phyloP scores from a whole-genome alignment of 2,113 vertebrate species.

The Nothoprocta pentlandii region DNA sequence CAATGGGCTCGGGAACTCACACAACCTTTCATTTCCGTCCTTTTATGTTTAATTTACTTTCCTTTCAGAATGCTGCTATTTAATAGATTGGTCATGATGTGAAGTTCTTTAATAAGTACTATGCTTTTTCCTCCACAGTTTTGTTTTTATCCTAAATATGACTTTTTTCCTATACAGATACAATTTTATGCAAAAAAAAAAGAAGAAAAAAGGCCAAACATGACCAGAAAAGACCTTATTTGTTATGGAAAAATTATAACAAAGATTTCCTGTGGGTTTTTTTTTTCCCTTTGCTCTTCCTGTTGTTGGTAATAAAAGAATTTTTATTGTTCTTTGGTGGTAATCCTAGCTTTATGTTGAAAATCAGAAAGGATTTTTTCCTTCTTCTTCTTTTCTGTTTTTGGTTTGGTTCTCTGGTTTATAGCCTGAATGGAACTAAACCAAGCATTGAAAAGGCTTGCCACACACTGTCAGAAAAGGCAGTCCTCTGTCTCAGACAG shows the following conservation, averaged over 20 bases:
- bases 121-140: constrained; percentile 57
- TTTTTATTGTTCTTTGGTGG: constrained; percentile 71
- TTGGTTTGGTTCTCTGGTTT: constrained; percentile 49
- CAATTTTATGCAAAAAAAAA: constrained; percentile 31
- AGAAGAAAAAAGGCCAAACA: constrained; percentile 48
- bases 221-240: constrained; percentile 70
- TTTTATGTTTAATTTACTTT: constrained; percentile 72
- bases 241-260: constrained; percentile 68
- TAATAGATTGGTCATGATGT: constrained; percentile 62
- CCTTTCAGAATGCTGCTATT: constrained; percentile 53
- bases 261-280: constrained; percentile 64
- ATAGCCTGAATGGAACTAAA: constrained; percentile 61
- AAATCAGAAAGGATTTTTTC: constrained; percentile 48
- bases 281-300: constrained; percentile 51
- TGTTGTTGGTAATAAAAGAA: constrained; percentile 68
- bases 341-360: constrained; percentile 65
- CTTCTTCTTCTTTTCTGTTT: background rate
- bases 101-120: constrained; percentile 59
- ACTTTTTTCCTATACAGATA: constrained; percentile 34
- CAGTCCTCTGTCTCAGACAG: background rate
- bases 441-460: constrained; percentile 45
- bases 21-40: constrained; percentile 67
- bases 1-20: constrained; percentile 61
- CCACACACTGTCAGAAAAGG: constrained; percentile 11
- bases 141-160: constrained; percentile 61